Percentiles rank a stretch among this genome's conserved stretches.
Evolutionary conservation across 2,888 invertebrate species (phyloP).

Genomic region (Synergus japonicus): DNA sequence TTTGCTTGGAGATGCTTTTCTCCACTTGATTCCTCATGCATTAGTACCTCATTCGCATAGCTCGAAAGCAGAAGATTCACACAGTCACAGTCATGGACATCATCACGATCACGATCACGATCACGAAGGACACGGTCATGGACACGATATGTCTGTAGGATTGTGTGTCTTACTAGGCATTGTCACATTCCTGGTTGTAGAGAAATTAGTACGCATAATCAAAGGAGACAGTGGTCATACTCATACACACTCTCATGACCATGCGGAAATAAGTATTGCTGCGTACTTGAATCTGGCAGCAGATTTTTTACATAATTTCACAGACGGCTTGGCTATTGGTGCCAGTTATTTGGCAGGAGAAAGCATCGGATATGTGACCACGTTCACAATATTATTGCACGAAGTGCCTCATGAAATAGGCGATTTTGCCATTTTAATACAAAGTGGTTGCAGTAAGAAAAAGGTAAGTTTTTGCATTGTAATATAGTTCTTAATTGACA

Average conservation of each 20-base stretch:
- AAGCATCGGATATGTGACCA: conserved; percentile 92
- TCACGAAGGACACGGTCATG: conserved; percentile 77
- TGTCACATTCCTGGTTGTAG: conserved; percentile 93
- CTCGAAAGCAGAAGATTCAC: conserved; percentile 74
- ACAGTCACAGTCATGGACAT: conserved; percentile 80
- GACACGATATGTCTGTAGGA: conserved; percentile 93
- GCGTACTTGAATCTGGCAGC: conserved; percentile 98
- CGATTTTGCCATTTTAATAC: conserved; percentile 98
- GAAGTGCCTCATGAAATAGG: conserved; percentile 99
- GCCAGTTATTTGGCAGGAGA: conserved; percentile 97
- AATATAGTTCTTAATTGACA: conserved; percentile 42
- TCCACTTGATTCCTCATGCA: conserved; percentile 99
- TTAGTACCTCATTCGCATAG: conserved; percentile 80
- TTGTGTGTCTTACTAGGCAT: conserved; percentile 96
- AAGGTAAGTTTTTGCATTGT: conserved; percentile 80
- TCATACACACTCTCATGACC: conserved; percentile 60
- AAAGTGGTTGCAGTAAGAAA: conserved; percentile 95
- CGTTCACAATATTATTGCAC: conserved; percentile 96
- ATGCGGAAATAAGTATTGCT: conserved; percentile 86
- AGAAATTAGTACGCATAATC: conserved; percentile 92
- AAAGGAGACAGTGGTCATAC: conserved; percentile 90
- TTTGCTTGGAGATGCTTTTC: conserved; percentile 97
- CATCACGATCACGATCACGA: conserved; percentile 65
- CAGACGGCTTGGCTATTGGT: conserved; percentile 99
- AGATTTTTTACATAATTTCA: conserved; percentile 99